These are phyloP conservation scores for Clamator glandarius DNA, from an alignment of 2,797 vertebrate genomes.

Conservation along the genomic window DNA sequence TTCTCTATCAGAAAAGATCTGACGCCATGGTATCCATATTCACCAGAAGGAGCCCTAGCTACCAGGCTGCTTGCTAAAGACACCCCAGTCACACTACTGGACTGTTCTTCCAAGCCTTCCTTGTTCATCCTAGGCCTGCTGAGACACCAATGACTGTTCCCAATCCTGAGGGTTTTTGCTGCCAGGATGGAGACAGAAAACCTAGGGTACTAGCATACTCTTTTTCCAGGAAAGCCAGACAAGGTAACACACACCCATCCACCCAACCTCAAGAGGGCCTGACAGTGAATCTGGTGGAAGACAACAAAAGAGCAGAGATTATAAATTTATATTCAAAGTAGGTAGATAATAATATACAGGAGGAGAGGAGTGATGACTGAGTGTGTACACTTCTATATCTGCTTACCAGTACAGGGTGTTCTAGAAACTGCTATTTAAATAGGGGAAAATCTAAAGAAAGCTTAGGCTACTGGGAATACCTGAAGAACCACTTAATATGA, in stretches of 20 bases:
- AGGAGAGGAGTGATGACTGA: background rate
- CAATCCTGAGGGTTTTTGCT: background rate
- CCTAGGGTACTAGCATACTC: background rate
- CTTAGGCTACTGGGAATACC: background rate
- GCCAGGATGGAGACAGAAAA: background rate
- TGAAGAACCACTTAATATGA: background rate
- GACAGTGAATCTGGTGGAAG: background rate
- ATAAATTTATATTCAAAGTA: background rate
- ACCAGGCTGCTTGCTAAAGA: background rate
- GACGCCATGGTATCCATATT: background rate
- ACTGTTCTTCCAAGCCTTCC: background rate
- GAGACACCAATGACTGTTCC: background rate
- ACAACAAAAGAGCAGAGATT: background rate
- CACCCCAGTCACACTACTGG: rapidly evolving
- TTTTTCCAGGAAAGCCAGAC: background rate
- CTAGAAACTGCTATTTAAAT: background rate
- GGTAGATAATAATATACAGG: background rate
- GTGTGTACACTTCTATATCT: background rate
- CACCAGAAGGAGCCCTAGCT: background rate
- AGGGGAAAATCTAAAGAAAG: background rate
- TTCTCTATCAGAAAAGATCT: background rate
- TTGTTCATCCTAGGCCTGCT: background rate
- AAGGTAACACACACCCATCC: background rate
- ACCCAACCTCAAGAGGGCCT: background rate
- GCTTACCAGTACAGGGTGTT: background rate